Evolutionary conservation across 2,113 vertebrate species (phyloP).

Genomic region (Gulo gulo): DNA sequence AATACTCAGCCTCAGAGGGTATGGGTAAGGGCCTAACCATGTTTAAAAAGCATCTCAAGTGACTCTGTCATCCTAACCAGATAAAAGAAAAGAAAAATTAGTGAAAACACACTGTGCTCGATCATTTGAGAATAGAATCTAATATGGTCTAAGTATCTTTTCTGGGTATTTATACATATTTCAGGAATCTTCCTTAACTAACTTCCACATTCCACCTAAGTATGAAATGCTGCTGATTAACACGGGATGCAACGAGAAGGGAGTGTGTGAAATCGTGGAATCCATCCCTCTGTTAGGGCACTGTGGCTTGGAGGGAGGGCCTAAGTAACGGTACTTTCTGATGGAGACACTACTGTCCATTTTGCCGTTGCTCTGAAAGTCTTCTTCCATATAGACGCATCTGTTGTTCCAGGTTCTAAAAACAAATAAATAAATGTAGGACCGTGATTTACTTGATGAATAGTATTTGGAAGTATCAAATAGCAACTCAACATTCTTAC

Average conservation of each 20-base stretch:
- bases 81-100: background rate
- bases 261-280: background rate
- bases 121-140: background rate
- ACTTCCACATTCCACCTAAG: background rate
- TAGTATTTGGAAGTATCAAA: background rate
- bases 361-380: background rate
- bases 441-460: background rate
- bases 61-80: background rate
- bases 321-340: background rate
- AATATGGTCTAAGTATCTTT: background rate
- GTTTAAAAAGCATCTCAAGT: background rate
- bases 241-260: fast-evolving
- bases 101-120: background rate
- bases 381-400: background rate
- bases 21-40: fast-evolving
- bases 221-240: background rate
- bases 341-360: too few species aligned
- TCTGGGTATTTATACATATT: background rate
- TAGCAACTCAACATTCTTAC: background rate
- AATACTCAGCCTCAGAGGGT: background rate
- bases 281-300: background rate
- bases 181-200: background rate
- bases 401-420: background rate
- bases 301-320: background rate
- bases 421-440: too few species aligned